These are phyloP conservation scores for Drosophila cognata DNA, from an alignment of 2,888 invertebrate genomes.

Conservation along the genomic window DNA sequence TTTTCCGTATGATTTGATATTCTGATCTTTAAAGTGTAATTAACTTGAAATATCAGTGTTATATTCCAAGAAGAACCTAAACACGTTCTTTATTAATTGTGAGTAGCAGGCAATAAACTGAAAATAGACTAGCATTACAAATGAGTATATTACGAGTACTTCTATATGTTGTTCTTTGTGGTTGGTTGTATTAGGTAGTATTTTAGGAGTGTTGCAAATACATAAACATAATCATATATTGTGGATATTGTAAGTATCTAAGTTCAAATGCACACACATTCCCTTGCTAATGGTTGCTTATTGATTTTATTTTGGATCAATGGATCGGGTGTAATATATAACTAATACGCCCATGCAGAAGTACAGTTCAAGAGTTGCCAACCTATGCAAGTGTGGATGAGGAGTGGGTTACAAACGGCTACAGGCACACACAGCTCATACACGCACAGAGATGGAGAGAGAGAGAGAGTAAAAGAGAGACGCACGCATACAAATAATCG, in stretches of 20 bases:
- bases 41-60: constrained; percentile 7
- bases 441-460: constrained; percentile 5
- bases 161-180: constrained; percentile 36
- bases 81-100: constrained; percentile 21
- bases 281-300: constrained; percentile 27
- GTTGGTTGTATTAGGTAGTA: constrained; percentile 34
- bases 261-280: constrained; percentile 57
- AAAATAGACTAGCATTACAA: constrained; percentile 56
- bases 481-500: constrained; percentile 28
- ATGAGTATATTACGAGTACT: constrained; percentile 54
- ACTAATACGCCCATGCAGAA: constrained; percentile 59
- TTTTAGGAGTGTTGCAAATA: constrained; percentile 45
- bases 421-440: constrained; percentile 32
- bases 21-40: constrained; percentile 44
- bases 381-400: constrained; percentile 26
- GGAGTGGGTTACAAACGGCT: constrained; percentile 9
- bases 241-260: constrained; percentile 48
- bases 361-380: constrained; percentile 40
- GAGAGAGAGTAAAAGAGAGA: not conserved
- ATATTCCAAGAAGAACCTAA: constrained; percentile 24
- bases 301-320: constrained; percentile 17
- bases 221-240: constrained; percentile 53
- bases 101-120: constrained; percentile 54
- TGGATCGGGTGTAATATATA: constrained; percentile 31
- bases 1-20: constrained; percentile 10